Percentiles rank a stretch among this genome's conserved stretches.
phyloP scores from a whole-genome alignment of 2,888 invertebrate species.

The Athalia cordata region DNA sequence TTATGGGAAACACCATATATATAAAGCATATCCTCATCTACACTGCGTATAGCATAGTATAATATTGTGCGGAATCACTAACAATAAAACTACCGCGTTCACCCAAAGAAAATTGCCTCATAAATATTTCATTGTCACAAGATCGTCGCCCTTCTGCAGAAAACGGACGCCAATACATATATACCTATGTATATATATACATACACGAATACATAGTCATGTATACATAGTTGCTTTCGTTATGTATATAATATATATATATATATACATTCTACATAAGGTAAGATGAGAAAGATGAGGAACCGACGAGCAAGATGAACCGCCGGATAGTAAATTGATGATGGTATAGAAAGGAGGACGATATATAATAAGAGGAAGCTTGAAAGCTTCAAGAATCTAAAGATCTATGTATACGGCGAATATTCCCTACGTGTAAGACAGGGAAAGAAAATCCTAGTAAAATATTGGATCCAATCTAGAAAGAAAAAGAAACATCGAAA shows the following conservation, averaged over 20 bases:
- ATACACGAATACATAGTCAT: too few relatives aligned
- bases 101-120: constrained; percentile 21
- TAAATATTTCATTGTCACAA: constrained; percentile 36
- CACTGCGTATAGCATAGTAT: not conserved
- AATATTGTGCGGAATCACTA: not conserved
- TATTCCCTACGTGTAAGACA: too few relatives aligned
- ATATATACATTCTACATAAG: not conserved
- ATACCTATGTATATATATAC: too few relatives aligned
- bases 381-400: not conserved
- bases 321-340: constrained; percentile 31
- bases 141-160: too few relatives aligned
- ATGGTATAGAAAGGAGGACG: not conserved
- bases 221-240: not conserved
- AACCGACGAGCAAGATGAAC: constrained; percentile 13
- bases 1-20: too few relatives aligned
- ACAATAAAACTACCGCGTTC: constrained; percentile 9
- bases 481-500: too few relatives aligned
- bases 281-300: constrained; percentile 25
- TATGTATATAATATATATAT: not conserved
- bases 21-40: too few relatives aligned
- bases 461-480: too few relatives aligned
- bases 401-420: too few relatives aligned
- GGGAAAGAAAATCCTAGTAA: too few relatives aligned
- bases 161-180: too few relatives aligned
- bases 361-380: not conserved